A percentile compares a stretch with the other conserved stretches of the same genome.
Conservation (phyloP, 1,140 invertebrate species). For the Drosophila nigromelanica region DNA sequence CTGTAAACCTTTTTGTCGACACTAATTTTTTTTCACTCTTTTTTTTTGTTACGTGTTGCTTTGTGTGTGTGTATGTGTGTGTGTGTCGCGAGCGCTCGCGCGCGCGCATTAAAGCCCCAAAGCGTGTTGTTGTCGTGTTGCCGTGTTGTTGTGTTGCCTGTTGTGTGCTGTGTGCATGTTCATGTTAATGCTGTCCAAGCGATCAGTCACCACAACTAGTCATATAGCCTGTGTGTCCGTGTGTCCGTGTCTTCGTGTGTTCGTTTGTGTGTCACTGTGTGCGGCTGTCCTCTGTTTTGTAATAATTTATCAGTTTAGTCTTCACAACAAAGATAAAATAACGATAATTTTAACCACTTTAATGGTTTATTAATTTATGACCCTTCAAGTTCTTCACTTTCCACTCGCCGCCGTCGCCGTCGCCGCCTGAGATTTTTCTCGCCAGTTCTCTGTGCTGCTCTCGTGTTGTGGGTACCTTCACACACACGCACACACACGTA, state of each 20-base stretch:
- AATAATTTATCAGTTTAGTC: constrained; percentile 84
- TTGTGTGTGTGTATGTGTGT: constrained; percentile 32
- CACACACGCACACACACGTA: constrained; percentile 1
- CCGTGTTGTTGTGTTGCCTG: too few species aligned
- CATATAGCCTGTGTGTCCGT: constrained; percentile 9
- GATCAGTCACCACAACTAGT: constrained; percentile 74
- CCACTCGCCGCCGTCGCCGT: constrained; percentile 60
- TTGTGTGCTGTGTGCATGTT: constrained; percentile 64
- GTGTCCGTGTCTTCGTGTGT: background rate
- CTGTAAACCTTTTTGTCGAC: constrained; percentile 83
- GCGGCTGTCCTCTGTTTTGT: constrained; percentile 81
- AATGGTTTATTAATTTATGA: constrained; percentile 84
- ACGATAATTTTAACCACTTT: constrained; percentile 84
- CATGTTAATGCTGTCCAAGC: constrained; percentile 81
- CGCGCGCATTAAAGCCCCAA: constrained; percentile 77
- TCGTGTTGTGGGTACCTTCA: constrained; percentile 4
- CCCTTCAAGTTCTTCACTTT: constrained; percentile 83
- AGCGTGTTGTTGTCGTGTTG: constrained; percentile 57
- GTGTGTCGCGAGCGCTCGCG: constrained; percentile 49
- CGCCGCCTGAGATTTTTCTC: constrained; percentile 64
- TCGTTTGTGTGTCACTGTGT: constrained; percentile 12
- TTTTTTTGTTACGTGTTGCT: too few species aligned
- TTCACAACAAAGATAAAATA: constrained; percentile 82
- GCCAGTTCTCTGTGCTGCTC: constrained; percentile 12
- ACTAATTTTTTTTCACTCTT: constrained; percentile 75